Evolutionary conservation across 2,113 vertebrate genomes (phyloP).

Genomic region (Oxyura jamaicensis): DNA sequence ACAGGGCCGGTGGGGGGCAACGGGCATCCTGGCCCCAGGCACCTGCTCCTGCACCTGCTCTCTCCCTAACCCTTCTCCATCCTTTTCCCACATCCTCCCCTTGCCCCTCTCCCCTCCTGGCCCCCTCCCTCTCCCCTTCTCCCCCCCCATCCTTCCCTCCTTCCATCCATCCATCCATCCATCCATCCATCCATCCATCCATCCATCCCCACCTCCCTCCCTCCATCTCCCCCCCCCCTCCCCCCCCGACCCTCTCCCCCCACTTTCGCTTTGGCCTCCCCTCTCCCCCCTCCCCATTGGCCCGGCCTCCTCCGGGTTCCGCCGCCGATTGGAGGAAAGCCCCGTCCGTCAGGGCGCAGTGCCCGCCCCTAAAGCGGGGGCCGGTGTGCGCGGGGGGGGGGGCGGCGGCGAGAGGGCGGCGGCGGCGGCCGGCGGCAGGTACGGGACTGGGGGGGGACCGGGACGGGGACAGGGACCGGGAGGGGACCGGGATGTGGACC

Average conservation of each 20-base stretch:
- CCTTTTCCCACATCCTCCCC: not conserved
- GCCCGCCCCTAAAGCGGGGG: not conserved
- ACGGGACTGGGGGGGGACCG: not conserved
- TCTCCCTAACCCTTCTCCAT: not conserved
- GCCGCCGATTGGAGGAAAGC: not conserved
- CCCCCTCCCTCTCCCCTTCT: not conserved
- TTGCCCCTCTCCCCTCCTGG: not conserved
- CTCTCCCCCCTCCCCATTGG: not conserved
- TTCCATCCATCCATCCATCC: too few species aligned
- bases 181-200: too few species aligned
- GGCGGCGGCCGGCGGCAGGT: not conserved
- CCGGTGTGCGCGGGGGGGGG: not conserved
- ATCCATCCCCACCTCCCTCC: too few species aligned
- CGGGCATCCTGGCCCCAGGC: not conserved
- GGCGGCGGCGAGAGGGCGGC: not conserved
- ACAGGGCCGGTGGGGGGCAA: not conserved
- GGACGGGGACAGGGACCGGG: too few species aligned
- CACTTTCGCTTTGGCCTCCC: not conserved
- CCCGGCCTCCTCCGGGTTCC: rapidly evolving
- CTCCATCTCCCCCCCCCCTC: too few species aligned
- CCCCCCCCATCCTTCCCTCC: too few species aligned
- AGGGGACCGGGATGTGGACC: not conserved
- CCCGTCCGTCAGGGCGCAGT: not conserved
- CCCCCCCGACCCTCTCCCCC: too few species aligned
- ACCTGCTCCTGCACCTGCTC: not conserved